Conservation (phyloP, 2,888 invertebrate genomes). For the Mesorhabditis sp. region DNA sequence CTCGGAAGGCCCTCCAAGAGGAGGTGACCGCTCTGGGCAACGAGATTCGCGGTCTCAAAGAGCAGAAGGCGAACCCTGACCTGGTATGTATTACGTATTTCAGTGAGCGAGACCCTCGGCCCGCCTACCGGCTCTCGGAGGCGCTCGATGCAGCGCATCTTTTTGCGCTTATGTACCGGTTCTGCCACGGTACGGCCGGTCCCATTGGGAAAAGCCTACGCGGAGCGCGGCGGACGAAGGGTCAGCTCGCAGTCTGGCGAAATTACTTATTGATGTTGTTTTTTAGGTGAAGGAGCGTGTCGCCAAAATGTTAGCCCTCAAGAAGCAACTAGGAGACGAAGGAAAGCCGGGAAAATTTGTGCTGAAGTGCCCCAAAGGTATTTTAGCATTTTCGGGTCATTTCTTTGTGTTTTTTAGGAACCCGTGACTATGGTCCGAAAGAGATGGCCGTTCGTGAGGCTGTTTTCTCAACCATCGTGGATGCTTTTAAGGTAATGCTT, state of each 20-base stretch:
- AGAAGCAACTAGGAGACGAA: conserved; percentile 67
- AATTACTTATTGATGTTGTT: conserved; percentile 9
- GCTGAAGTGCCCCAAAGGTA: conserved; percentile 54
- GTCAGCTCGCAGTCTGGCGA: conserved; percentile 19
- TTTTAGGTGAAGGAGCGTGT: conserved; percentile 80
- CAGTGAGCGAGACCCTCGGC: background rate
- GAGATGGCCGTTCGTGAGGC: conserved; percentile 81
- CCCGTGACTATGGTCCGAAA: conserved; percentile 86
- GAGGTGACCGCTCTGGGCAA: conserved; percentile 30
- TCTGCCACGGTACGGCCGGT: conserved; percentile 8
- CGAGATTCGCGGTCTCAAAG: conserved; percentile 30
- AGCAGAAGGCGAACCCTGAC: conserved; percentile 24
- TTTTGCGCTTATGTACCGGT: conserved; percentile 1
- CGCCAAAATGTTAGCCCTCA: conserved; percentile 75
- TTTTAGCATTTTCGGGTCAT: background rate
- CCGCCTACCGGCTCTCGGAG: background rate
- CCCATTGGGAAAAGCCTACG: conserved; percentile 27
- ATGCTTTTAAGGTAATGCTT: conserved; percentile 73
- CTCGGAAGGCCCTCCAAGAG: conserved; percentile 21
- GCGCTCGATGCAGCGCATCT: conserved; percentile 2
- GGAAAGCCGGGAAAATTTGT: conserved; percentile 38
- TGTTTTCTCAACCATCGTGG: conserved; percentile 74
- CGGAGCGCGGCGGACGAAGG: conserved; percentile 48
- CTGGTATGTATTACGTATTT: conserved; percentile 21
- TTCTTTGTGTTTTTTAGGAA: conserved; percentile 61